A percentile compares a stretch with the other conserved stretches of the same genome.
These are phyloP conservation scores for Mionectes olivaceus DNA, from an alignment of 2,797 vertebrate genomes.

Conservation along the genomic window DNA sequence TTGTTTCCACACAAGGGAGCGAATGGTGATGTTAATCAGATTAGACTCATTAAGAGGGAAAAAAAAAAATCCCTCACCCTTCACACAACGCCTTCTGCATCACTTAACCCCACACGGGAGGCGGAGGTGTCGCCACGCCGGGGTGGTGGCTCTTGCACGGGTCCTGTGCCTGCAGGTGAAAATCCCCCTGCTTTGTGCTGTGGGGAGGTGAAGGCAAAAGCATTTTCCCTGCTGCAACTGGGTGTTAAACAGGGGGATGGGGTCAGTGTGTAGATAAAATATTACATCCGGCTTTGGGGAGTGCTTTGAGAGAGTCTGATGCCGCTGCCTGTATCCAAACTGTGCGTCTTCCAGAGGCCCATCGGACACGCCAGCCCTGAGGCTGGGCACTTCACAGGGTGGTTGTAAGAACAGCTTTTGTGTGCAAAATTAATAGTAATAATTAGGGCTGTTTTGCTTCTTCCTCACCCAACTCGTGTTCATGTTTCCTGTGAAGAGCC, in stretches of 20 bases:
- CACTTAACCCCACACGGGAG: slow-evolving; percentile 35
- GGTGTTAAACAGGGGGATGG: background rate
- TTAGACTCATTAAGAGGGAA: slow-evolving; percentile 55
- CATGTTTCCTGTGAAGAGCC: background rate
- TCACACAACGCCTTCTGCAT: slow-evolving; percentile 50
- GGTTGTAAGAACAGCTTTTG: background rate
- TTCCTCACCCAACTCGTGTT: background rate
- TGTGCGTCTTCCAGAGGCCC: fast-evolving
- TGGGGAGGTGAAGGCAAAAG: background rate
- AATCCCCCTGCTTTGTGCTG: background rate
- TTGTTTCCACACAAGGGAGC: slow-evolving; percentile 67
- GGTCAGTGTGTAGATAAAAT: background rate
- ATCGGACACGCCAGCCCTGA: fast-evolving
- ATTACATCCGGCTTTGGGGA: background rate
- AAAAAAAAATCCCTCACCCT: background rate
- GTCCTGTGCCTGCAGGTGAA: background rate
- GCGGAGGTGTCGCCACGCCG: background rate
- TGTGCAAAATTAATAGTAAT: background rate
- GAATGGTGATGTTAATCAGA: slow-evolving; percentile 66
- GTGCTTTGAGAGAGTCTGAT: background rate
- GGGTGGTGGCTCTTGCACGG: background rate
- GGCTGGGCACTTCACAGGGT: background rate
- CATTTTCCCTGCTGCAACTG: background rate
- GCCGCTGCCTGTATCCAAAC: background rate
- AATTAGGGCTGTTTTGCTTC: background rate